A percentile compares a stretch with the other conserved stretches of the same genome.
These are phyloP conservation scores for Channa maculata DNA, from an alignment of 2,113 vertebrate genomes.

Conservation along the genomic window DNA sequence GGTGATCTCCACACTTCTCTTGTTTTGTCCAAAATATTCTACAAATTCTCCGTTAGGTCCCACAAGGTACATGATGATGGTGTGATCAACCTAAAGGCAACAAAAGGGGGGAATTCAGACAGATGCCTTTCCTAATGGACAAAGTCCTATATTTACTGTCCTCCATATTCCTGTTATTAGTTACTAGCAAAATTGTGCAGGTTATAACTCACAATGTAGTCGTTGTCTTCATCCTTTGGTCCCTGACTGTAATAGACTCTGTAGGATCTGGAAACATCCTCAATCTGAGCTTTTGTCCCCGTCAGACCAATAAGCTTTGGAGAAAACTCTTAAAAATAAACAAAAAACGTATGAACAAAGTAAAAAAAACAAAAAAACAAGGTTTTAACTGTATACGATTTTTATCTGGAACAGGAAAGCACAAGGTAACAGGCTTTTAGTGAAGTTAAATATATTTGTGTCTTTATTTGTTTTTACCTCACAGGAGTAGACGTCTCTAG, in stretches of 20 bases:
- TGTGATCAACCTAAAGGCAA: conserved; percentile 92
- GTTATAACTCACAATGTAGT: conserved; percentile 93
- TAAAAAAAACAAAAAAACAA: neutral
- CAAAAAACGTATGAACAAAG: no score
- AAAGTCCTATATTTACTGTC: neutral
- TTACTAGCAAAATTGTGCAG: neutral
- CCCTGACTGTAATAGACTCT: conserved; percentile 96
- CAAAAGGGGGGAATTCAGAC: neutral
- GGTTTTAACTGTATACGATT: no score
- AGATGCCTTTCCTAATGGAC: neutral
- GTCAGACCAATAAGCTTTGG: conserved; percentile 94
- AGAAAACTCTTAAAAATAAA: conserved; percentile 89
- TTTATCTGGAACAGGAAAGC: no score
- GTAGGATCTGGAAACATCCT: conserved; percentile 89
- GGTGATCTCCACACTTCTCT: conserved; percentile 87
- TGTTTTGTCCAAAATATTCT: conserved; percentile 97
- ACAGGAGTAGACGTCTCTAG: no score
- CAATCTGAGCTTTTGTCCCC: conserved; percentile 85
- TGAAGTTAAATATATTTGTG: neutral
- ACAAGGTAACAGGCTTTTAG: no score
- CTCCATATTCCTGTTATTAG: neutral
- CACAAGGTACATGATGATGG: conserved; percentile 98
- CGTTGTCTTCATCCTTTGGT: conserved; percentile 95
- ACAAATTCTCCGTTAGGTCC: conserved; percentile 92
- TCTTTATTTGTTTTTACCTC: neutral